Conservation (phyloP, 2,797 vertebrate species). For the Meriones psammophilus region DNA sequence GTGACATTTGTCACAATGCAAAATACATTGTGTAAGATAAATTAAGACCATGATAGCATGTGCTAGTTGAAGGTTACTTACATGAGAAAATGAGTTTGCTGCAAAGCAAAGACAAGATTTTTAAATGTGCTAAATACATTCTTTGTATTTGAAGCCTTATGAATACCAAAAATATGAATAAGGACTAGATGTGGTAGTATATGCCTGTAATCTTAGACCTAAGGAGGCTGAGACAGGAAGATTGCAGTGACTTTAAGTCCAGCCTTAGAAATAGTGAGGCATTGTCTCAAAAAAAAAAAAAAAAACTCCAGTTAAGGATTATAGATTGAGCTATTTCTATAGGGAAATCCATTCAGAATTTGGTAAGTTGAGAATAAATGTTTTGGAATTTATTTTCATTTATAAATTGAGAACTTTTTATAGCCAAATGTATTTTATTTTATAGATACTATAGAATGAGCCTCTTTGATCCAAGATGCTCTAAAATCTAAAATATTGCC, state of each 20-base stretch:
- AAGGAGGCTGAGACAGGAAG: background rate
- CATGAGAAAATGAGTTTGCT: constrained; percentile 1
- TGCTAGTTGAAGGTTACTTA: background rate
- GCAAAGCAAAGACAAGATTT: background rate
- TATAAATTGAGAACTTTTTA: constrained; percentile 54
- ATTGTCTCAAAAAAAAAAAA: background rate
- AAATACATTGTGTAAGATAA: constrained; percentile 9
- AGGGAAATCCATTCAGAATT: constrained; percentile 29
- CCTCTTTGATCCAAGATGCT: constrained; percentile 6
- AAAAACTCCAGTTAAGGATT: constrained; percentile 32
- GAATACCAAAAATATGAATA: constrained; percentile 40
- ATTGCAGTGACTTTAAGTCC: background rate
- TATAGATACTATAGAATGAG: background rate
- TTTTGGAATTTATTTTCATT: constrained; percentile 47
- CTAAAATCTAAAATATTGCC: background rate
- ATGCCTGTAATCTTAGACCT: background rate
- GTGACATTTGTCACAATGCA: background rate
- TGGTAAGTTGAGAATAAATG: constrained; percentile 54
- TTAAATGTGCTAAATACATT: background rate
- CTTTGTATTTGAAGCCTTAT: constrained; percentile 7
- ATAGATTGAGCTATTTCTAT: constrained; percentile 47
- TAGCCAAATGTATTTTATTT: constrained; percentile 63
- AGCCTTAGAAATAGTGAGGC: background rate
- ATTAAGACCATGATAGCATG: constrained; percentile 13
- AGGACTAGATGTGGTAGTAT: background rate